Conservation (phyloP, 2,888 invertebrate species). For the Protonemura montana region DNA sequence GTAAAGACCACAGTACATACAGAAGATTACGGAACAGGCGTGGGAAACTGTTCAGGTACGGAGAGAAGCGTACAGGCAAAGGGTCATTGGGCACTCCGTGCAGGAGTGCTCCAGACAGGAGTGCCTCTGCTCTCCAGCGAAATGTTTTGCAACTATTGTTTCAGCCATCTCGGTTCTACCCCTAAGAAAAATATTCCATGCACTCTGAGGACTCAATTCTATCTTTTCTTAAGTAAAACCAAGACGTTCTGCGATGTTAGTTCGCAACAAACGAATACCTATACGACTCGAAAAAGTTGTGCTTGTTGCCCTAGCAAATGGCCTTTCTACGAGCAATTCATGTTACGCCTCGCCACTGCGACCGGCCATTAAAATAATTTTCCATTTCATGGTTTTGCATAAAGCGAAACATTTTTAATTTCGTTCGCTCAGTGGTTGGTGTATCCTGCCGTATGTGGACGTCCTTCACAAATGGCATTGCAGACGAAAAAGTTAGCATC, state of each 20-base stretch:
- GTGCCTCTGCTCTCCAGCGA: no score
- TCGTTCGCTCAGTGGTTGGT: not conserved
- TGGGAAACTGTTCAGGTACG: no score
- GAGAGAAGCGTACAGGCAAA: no score
- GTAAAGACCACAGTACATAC: no score
- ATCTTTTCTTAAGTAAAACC: not conserved
- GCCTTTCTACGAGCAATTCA: not conserved
- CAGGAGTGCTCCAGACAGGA: no score
- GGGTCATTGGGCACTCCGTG: no score
- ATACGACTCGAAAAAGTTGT: not conserved
- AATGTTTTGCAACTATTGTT: not conserved
- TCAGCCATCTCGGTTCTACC: not conserved
- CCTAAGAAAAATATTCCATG: no score
- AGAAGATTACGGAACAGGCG: no score
- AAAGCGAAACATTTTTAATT: slow-evolving; percentile 7
- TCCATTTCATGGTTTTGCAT: not conserved
- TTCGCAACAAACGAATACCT: not conserved
- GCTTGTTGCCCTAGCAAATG: not conserved
- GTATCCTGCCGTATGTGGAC: not conserved
- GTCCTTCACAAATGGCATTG: not conserved
- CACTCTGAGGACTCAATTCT: no score
- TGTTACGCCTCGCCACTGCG: not conserved
- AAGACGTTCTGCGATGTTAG: not conserved
- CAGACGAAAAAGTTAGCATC: not conserved
- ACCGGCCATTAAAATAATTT: not conserved